phyloP scores from a whole-genome alignment of 2,797 vertebrate species.

The Muscicapa comitata region DNA sequence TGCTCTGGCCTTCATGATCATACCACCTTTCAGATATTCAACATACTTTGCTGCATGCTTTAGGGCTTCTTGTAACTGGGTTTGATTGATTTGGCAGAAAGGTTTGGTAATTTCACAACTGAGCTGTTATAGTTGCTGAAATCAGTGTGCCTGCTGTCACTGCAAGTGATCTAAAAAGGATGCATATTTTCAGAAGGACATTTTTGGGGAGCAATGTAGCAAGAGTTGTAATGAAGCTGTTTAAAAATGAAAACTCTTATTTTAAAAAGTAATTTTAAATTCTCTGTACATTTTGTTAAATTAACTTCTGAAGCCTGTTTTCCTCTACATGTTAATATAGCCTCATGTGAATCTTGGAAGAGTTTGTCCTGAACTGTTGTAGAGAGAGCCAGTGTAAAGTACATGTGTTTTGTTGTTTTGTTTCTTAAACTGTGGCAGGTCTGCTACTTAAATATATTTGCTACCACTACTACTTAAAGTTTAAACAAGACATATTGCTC shows the following conservation, averaged over 20 bases:
- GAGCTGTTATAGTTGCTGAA: neutral
- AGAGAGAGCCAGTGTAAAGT: neutral
- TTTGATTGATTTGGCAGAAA: neutral
- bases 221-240: neutral
- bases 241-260: neutral
- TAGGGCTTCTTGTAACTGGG: neutral
- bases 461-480: neutral
- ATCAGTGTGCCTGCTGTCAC: neutral
- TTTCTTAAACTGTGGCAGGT: neutral
- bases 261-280: neutral
- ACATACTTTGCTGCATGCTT: fast-evolving
- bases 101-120: neutral
- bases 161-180: neutral
- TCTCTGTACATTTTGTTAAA: neutral
- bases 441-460: neutral
- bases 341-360: neutral
- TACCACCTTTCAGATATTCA: neutral
- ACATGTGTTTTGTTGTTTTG: neutral
- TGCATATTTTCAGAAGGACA: neutral
- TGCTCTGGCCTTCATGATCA: neutral
- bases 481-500: neutral
- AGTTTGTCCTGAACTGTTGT: neutral
- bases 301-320: neutral
- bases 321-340: neutral
- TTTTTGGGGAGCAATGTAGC: neutral